Evolutionary conservation across 2,888 invertebrate genomes (phyloP).

Genomic region (Epinotia demarniana): DNA sequence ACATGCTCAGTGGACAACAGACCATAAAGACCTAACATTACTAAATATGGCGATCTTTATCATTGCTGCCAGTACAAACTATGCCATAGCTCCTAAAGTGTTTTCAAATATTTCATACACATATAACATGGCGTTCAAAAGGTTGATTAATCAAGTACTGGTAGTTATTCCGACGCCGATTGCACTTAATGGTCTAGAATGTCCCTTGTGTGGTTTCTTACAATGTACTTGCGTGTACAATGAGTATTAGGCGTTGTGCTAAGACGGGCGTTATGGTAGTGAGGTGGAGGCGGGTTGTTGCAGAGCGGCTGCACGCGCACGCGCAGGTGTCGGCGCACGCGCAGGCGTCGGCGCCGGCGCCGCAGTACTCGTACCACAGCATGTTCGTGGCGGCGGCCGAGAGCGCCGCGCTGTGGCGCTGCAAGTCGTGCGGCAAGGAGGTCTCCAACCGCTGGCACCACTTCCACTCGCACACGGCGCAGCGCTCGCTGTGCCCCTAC

Average conservation of each 20-base stretch:
- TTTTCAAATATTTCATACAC: neutral
- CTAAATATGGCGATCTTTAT: neutral
- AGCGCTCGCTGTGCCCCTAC: constrained; percentile 92
- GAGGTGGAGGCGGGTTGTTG: constrained; percentile 52
- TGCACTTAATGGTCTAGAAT: constrained; percentile 12
- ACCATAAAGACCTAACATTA: neutral
- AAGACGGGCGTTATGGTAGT: constrained; percentile 45
- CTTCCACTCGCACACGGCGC: constrained; percentile 92
- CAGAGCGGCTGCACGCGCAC: constrained; percentile 62
- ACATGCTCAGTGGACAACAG: constrained; percentile 10
- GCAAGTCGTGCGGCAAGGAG: constrained; percentile 93
- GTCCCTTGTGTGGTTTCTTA: neutral
- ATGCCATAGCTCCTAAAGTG: neutral
- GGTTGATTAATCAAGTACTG: neutral
- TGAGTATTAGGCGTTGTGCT: constrained; percentile 1
- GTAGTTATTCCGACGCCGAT: neutral
- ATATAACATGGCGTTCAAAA: neutral
- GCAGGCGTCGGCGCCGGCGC: constrained; percentile 57
- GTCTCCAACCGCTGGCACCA: constrained; percentile 95
- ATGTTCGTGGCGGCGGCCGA: constrained; percentile 91
- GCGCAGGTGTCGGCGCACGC: constrained; percentile 58
- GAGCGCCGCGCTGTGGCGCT: constrained; percentile 91
- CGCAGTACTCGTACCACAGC: constrained; percentile 90
- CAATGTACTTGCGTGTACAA: neutral
- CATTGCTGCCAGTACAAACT: neutral